Evolutionary conservation across 1,140 invertebrate genomes (phyloP), one percentile per base, ranked within the genome.

Genomic region (Polyergus mexicanus): DNA sequence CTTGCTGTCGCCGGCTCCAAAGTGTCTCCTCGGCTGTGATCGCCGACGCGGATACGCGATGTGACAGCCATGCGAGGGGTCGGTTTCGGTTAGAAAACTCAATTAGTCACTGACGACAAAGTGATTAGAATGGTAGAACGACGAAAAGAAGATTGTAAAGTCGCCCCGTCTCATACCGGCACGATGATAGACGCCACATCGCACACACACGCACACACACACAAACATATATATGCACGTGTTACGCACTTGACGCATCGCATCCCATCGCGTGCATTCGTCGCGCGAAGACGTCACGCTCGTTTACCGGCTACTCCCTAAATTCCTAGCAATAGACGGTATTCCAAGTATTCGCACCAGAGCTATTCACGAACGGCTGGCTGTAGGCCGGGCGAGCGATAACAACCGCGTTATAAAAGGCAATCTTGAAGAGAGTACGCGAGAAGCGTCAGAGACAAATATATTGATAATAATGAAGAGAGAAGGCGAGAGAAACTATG

Each of bases 31-130:
- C 13, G 47, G 3, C 60, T 28, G 60, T 4, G 58, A 62, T 65
- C 32, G 22, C 3, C 28, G 60, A 65, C 58, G 10, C 16, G 28
- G 60, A 65, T 41, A 5, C 16, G 28, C 76, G 44, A 80, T 11
- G 63, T 32, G 47, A 11, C 78, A 72, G 78, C 68, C 78, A 83
- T 72, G 38, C 78, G 54, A 81, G 6, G 19, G 22, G 13, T 44
- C 11, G 22, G 16, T 72, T 7, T 41, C 77, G 32, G 32, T 68
- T 16, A 38, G 11, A 13, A 28, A 66, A 22, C 25, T 66, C 38
- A 25, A 28, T 62, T 32, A 58, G 13, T 83, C 78, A 25, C 77
- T 8, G 25, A 19, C 38, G n/a, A 19, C 38, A n/a, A 54, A 54
- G 8, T 72, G 54, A 38, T 72, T n/a, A 11, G 28, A 47, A 44